Base-by-base conservation (phyloP, 2,113 vertebrate genomes). In the Megaleporinus macrocephalus region DNA sequence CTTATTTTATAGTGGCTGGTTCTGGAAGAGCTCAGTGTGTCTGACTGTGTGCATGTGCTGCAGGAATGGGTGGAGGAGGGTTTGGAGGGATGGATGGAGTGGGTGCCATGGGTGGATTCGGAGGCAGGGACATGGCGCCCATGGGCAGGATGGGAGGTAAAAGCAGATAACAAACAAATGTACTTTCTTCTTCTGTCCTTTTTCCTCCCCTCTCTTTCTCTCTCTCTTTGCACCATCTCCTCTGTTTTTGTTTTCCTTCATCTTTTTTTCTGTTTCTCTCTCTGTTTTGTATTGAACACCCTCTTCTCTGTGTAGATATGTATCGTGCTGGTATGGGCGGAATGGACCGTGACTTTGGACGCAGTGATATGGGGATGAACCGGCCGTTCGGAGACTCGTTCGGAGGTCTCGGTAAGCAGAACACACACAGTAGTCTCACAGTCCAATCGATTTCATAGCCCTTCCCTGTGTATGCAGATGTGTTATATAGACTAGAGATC, bases 371-470 rank as follows among this genome's bases (percentile, higher is more conserved):
- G 93, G 87, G 93, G 41, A 90, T 98, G 95, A 99, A 93, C 89
- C 96, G 97, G 88, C 94, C 96, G 65, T 98, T 97, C 90, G 96
- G 95, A 70, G 96, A 99, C 82, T 95, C 97, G 12, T 98, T 96
- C 93, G 96, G 97, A 93, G 96, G 95, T 93, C 95, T 99, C 94
- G 95, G 97, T 99, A 77, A 86, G 88, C 79, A 36, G 36, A 49
- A 14, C 41, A 44, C 41, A 44, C 41, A 44, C 41, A 44, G 6
- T 36, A 36, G 33, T 6, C 33, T 36, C 3, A 36, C 33, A 36
- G 33, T 36, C 3, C 33, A 36, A 6, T 4, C 6, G 33, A n/a
- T n/a, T n/a, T n/a, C n/a, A n/a, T n/a, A n/a, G n/a, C n/a, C n/a
- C n/a, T n/a, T n/a, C n/a, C n/a, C n/a, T n/a, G n/a, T n/a, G n/a